Conservation (phyloP, 2,113 vertebrate species). For the Etheostoma spectabile region DNA sequence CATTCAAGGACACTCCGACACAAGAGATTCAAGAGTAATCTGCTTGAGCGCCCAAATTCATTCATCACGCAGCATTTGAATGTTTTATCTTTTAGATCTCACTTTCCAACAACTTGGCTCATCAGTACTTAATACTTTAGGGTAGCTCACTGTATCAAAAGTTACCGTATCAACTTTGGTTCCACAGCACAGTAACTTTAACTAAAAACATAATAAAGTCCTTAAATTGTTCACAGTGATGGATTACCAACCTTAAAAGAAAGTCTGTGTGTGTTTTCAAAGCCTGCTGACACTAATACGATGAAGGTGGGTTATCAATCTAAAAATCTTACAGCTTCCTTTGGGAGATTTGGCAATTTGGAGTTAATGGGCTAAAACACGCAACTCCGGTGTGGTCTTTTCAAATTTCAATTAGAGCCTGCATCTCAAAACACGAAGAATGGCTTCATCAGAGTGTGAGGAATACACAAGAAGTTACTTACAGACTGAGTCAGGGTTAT, state of each 20-base stretch:
- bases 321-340: neutral
- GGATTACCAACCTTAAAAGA: constrained; percentile 27
- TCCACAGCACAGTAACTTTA: neutral
- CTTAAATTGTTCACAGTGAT: constrained; percentile 20
- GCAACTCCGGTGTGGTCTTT: neutral
- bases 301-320: constrained; percentile 46
- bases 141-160: neutral
- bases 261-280: constrained; percentile 1
- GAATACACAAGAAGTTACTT: neutral
- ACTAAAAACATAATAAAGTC: neutral
- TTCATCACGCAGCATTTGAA: too few species aligned
- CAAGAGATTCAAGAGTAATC: too few species aligned
- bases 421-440: constrained; percentile 1
- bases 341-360: neutral
- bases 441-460: neutral
- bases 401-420: constrained; percentile 18
- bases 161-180: too few species aligned
- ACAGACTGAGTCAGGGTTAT: neutral
- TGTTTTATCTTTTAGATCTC: neutral
- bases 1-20: too few species aligned
- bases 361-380: constrained; percentile 49
- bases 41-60: too few species aligned
- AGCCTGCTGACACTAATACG: constrained; percentile 12
- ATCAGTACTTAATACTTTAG: neutral
- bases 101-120: neutral